phyloP scores from a whole-genome alignment of 2,113 vertebrate species.

The Charina bottae region DNA sequence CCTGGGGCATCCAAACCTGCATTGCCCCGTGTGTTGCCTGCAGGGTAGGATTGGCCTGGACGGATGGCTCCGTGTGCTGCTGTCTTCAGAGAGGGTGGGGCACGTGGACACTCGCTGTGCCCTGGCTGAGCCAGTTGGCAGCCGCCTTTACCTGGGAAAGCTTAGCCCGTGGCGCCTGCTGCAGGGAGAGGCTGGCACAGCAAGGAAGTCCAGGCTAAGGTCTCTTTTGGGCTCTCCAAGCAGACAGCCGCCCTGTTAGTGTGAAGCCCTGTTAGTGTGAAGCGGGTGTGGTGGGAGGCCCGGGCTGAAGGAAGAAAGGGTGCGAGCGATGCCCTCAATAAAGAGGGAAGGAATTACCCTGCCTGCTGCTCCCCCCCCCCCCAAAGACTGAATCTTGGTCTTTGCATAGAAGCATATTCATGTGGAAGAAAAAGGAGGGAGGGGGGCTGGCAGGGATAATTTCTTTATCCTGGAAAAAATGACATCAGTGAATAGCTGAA shows the following conservation, averaged over 20 bases:
- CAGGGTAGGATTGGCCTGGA: accelerated
- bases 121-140: neutral
- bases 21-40: neutral
- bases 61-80: neutral
- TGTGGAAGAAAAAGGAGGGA: conserved; percentile 6
- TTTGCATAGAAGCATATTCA: conserved; percentile 1
- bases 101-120: accelerated
- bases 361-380: conserved; percentile 29
- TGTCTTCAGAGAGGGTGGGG: neutral
- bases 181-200: conserved; percentile 2
- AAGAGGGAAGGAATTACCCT: neutral
- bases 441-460: conserved; percentile 49
- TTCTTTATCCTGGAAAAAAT: conserved; percentile 67
- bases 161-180: neutral
- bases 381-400: conserved; percentile 21
- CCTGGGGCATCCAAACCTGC: neutral
- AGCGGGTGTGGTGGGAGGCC: neutral
- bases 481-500: conserved; percentile 55
- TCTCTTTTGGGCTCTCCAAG: neutral
- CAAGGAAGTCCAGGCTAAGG: neutral
- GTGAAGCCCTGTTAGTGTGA: neutral
- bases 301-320: neutral
- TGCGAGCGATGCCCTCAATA: neutral
- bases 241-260: neutral
- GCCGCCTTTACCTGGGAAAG: neutral